phyloP scores from a whole-genome alignment of 2,888 invertebrate species.

The Gibbula magus region DNA sequence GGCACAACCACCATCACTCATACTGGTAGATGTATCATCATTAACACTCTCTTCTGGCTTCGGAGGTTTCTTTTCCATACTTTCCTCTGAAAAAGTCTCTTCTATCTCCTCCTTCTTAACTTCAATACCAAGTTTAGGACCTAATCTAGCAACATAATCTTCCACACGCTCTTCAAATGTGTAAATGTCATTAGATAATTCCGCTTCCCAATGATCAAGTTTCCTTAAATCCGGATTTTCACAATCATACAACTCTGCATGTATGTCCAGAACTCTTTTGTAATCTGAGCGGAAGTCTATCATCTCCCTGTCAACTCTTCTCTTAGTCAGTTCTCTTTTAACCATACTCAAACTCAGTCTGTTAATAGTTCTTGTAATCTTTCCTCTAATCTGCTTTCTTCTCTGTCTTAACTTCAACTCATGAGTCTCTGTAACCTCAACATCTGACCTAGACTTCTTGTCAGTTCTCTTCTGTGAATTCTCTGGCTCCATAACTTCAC shows the following conservation, averaged over 20 bases:
- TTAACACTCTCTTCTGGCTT: too few relatives aligned
- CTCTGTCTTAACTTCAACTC: neutral
- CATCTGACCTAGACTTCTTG: too few relatives aligned
- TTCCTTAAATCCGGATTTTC: neutral
- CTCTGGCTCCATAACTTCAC: too few relatives aligned
- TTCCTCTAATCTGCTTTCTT: neutral
- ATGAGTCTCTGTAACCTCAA: too few relatives aligned
- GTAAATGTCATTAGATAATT: neutral
- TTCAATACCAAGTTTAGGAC: too few relatives aligned
- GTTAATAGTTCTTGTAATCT: slow-evolving; percentile 14
- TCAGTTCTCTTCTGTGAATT: too few relatives aligned
- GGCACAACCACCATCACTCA: too few relatives aligned
- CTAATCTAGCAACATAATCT: neutral
- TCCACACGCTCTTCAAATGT: neutral
- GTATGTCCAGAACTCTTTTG: neutral
- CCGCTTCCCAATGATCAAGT: too few relatives aligned
- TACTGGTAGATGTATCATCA: too few relatives aligned
- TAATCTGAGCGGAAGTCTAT: neutral
- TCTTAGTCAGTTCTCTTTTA: neutral
- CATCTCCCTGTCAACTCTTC: neutral
- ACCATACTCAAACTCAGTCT: neutral
- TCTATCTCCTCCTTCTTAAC: too few relatives aligned
- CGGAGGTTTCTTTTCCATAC: neutral
- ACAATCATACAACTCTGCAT: neutral
- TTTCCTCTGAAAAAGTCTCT: neutral